A percentile compares a stretch with the other conserved stretches of the same genome.
phyloP scores from a whole-genome alignment of 2,797 vertebrate species.

The Lemur catta region DNA sequence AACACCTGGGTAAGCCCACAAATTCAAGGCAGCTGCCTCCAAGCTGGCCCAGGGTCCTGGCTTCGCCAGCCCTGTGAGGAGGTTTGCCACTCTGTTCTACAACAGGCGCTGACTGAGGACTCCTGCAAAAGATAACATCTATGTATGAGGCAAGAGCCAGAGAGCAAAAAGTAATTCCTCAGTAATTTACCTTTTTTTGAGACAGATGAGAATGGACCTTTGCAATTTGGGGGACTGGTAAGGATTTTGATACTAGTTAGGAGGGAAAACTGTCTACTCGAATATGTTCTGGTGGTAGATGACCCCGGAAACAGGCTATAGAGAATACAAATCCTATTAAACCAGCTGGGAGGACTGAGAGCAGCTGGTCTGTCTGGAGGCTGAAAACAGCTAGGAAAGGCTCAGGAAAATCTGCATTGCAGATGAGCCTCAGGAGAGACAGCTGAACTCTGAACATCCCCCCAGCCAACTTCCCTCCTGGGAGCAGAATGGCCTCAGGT shows the following conservation, averaged over 20 bases:
- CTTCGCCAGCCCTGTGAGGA: background rate
- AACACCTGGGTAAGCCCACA: background rate
- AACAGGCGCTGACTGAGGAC: background rate
- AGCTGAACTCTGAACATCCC: conserved; percentile 51
- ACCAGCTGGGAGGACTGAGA: conserved; percentile 28
- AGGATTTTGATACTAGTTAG: background rate
- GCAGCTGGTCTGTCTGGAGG: conserved; percentile 49
- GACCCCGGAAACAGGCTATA: background rate
- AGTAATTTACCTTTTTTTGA: background rate
- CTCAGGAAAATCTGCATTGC: conserved; percentile 61
- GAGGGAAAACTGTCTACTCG: background rate
- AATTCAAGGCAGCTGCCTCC: background rate
- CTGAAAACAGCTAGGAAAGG: conserved; percentile 21
- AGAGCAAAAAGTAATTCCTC: background rate
- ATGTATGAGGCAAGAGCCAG: background rate
- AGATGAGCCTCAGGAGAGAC: conserved; percentile 56
- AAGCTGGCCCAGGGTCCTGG: background rate
- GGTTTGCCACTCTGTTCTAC: background rate
- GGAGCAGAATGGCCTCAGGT: conserved; percentile 52
- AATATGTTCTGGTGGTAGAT: background rate
- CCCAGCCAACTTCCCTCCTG: background rate
- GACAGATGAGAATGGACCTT: background rate
- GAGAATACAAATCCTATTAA: conserved; percentile 46
- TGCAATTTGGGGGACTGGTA: background rate
- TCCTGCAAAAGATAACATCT: background rate